Evolutionary conservation across 1,140 invertebrate species (phyloP), one percentile per base, ranked within the genome.

Genomic region (Sogatella furcifera): DNA sequence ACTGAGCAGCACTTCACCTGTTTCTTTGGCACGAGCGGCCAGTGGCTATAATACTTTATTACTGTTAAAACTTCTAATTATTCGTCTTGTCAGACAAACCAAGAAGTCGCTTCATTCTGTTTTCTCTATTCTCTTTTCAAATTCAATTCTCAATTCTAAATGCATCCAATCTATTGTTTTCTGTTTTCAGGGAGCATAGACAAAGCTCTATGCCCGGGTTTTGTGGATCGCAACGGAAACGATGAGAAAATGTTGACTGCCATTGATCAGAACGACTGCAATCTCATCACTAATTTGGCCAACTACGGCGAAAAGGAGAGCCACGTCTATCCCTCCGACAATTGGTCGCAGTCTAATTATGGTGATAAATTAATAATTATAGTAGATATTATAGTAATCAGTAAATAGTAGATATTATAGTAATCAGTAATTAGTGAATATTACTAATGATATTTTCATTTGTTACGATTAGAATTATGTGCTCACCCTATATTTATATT

Each of bases 131-230:
- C 14, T 3, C 17, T 44, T 9, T 2, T 44, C 17, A 19, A 44
- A 44, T 44, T 44, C 10, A 42, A 42, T 42, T n/a, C n/a, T n/a
- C n/a, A n/a, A n/a, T 42, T 42, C 10, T n/a, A 4, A 44, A 44
- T 44, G 14, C 9, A 19, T n/a, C 10, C 41, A 42, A 42, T 42
- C 10, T 59, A 14, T 43, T 28, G 56, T 60, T 49, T 46, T 52
- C 28, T 55, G 28, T 55, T 61, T 63, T 52, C 19, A 65, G 64
- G 64, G 64, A 63, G 64, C 52, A 57, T 65, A 34, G 64, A 65
- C 42, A 61, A 49, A 52, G 64, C 64, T 8, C 55, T 65, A 9
- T 65, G 64, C 34, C 64, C 62, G n/a, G 64, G 64, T 1, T 41
- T 52, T 54, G 34, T 46, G 14, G 34, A 59, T 44, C 43, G 43